Conservation (phyloP, 2,888 invertebrate species). For the Ariolimax columbianus region DNA sequence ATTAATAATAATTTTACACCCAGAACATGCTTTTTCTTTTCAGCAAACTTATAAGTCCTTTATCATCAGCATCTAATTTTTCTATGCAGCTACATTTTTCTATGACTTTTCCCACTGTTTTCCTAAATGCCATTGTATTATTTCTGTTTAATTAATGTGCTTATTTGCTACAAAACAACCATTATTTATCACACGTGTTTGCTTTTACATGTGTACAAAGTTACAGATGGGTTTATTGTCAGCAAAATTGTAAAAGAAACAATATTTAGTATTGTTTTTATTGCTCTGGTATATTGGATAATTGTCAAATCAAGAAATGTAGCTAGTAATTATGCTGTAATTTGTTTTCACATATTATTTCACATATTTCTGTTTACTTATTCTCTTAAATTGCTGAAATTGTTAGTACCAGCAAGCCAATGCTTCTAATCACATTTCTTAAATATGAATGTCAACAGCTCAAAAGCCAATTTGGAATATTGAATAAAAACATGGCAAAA, state of each 20-base stretch:
- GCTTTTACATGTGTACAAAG: background rate
- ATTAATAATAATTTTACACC: no score
- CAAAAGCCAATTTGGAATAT: no score
- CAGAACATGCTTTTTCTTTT: no score
- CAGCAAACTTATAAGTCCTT: no score
- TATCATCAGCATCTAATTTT: no score
- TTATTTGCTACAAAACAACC: background rate
- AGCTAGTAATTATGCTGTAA: background rate
- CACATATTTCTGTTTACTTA: background rate
- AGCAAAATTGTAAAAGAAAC: background rate
- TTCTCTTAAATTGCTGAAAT: no score
- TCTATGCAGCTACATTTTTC: no score
- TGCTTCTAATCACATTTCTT: background rate
- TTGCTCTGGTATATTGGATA: background rate
- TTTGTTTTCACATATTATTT: background rate
- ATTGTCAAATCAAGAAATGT: background rate
- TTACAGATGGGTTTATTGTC: background rate
- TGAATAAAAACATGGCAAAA: no score
- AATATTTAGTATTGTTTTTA: background rate
- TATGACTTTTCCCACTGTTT: no score
- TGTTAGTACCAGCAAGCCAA: background rate
- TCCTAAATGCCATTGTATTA: no score
- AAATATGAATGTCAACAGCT: background rate
- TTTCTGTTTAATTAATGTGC: background rate
- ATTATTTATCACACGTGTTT: background rate